phyloP scores from a whole-genome alignment of 2,113 vertebrate species.

The Anhinga rufa region DNA sequence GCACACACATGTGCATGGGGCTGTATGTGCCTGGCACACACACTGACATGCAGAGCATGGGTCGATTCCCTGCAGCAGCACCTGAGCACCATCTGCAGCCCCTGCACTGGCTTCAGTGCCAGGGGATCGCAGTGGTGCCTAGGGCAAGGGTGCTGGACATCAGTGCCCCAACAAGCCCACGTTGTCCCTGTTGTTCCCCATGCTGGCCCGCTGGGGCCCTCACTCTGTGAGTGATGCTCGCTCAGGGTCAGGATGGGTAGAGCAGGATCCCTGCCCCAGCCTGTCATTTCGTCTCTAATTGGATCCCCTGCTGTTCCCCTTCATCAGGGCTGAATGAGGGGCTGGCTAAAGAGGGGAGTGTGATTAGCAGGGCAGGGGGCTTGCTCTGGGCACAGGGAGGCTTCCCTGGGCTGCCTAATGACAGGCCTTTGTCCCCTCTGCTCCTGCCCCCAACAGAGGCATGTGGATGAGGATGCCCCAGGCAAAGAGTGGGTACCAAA shows the following conservation, averaged over 20 bases:
- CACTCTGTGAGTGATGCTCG: neutral
- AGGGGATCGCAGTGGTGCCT: neutral
- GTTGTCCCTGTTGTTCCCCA: neutral
- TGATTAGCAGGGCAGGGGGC: constrained; percentile 12
- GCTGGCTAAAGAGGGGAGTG: neutral
- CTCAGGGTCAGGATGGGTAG: neutral
- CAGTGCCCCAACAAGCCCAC: neutral
- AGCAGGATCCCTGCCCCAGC: neutral
- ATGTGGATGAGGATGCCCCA: neutral
- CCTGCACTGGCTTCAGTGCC: neutral
- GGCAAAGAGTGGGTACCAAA: neutral
- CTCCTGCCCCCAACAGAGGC: neutral
- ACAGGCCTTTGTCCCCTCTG: neutral
- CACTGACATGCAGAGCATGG: neutral
- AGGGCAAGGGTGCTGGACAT: neutral
- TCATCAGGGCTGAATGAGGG: constrained; percentile 1
- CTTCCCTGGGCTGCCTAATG: neutral
- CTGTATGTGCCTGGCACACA: neutral
- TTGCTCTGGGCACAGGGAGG: constrained; percentile 8
- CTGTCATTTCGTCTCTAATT: constrained; percentile 24
- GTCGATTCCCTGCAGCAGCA: neutral
- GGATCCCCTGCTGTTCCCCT: constrained; percentile 12
- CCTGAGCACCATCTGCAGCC: neutral
- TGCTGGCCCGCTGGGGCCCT: neutral
- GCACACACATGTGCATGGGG: neutral